Evolutionary conservation across 2,888 invertebrate genomes (phyloP), one percentile per base, ranked within the genome.

Genomic region (Tachina grossa): DNA sequence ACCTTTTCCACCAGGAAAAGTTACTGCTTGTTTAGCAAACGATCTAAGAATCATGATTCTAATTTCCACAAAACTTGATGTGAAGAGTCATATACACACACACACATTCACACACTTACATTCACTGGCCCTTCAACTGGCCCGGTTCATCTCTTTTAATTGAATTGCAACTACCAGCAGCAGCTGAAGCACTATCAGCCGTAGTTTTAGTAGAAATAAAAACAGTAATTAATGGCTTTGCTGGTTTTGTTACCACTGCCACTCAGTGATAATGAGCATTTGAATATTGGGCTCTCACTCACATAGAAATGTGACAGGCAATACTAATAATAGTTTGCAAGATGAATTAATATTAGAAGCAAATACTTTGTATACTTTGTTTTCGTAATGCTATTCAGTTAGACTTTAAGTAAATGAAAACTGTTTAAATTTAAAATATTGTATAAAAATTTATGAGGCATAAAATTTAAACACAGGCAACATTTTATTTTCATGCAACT

Each of bases 361-460:
- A 31, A 31, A 31, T 31, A 31, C 31, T 31, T 4, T 0, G n/a
- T 4, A 63, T 69, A 71, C 16, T 49, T 65, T 72, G 31, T 65
- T 5, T 13, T 4, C 10, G 41, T 53, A 71, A 49, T n/a, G 19
- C 19, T 31, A 49, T 1, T 14, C 68, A 31, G 51, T 19, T 9
- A 55, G 41, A 41, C 55, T 72, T 65, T 63, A 22, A 65, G 51
- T 51, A 61, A 68, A 68, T 51, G 59, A 74, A 72, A 57, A 71
- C 71, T 57, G 5, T 82, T 59, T 72, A 65, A 65, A 39, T 49
- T 71, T 53, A 65, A 65, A 74, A 83, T 49, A 22, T 63, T 75
- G n/a, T 31, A 77, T 43, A 51, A 72, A 83, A 83, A 72, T 82
- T 82, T 76, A 82, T 82, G 76, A 51, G 57, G 63, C 71, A 82